Conservation (phyloP, 2,888 invertebrate species). For the Labia minor region DNA sequence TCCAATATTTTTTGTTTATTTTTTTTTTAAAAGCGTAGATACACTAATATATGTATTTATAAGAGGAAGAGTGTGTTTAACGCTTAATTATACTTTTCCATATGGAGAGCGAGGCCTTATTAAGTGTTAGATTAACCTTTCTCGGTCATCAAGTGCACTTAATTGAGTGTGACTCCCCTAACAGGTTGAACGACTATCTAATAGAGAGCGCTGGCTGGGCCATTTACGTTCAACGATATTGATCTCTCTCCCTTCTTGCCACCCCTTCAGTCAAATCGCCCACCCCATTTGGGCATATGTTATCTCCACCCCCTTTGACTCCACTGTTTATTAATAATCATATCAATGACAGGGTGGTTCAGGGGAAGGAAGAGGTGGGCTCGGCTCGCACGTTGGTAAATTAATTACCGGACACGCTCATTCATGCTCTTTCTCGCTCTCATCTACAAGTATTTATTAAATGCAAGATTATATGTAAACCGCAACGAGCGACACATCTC, state of each 20-base stretch:
- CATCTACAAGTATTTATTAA: too few relatives aligned
- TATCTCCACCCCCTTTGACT: background rate
- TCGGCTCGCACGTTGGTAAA: background rate
- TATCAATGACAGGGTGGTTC: background rate
- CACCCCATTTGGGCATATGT: background rate
- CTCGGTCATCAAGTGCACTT: background rate
- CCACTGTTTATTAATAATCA: slow-evolving; percentile 1
- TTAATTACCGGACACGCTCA: slow-evolving; percentile 13
- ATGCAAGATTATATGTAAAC: too few relatives aligned
- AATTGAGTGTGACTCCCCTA: background rate
- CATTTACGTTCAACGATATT: background rate
- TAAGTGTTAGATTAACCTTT: slow-evolving; percentile 5
- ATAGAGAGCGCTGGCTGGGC: slow-evolving; percentile 8
- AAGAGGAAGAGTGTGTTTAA: too few relatives aligned
- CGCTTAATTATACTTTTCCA: too few relatives aligned
- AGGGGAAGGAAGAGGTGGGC: too few relatives aligned
- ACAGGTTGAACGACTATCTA: background rate
- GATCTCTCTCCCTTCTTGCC: background rate
- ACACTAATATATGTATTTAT: too few relatives aligned
- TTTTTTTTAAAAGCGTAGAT: too few relatives aligned
- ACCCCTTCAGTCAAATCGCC: background rate
- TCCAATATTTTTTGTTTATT: too few relatives aligned
- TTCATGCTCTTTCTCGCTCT: background rate
- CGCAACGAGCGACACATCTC: too few relatives aligned
- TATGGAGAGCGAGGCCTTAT: background rate